These are phyloP conservation scores for Magallana ariakensis DNA, from an alignment of 1,140 invertebrate species.

Conservation along the genomic window DNA sequence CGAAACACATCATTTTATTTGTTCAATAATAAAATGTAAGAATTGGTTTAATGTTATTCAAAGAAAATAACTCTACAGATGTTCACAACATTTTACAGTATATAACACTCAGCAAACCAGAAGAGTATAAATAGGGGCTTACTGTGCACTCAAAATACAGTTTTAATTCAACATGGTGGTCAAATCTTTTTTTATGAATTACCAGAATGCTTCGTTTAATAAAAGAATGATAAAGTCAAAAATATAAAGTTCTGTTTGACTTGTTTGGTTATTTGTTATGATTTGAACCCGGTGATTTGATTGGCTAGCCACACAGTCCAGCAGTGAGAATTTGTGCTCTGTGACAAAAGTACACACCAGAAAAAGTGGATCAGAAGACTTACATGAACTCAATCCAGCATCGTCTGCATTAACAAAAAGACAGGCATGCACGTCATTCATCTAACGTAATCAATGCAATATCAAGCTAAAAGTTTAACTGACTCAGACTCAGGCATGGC, in stretches of 20 bases:
- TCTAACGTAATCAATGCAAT: constrained; percentile 15
- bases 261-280: background rate
- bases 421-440: constrained; percentile 39
- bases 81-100: no score
- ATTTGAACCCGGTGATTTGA: background rate
- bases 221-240: no score
- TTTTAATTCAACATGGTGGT: no score
- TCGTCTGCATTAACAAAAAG: constrained; percentile 72
- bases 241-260: background rate
- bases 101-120: no score
- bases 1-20: no score
- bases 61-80: no score
- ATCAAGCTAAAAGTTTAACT: background rate
- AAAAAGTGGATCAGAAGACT: constrained; percentile 59
- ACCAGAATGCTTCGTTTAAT: no score
- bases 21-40: no score
- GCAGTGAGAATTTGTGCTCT: constrained; percentile 21
- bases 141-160: no score
- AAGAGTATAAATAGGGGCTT: no score
- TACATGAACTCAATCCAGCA: constrained; percentile 75
- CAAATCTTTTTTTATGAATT: no score
- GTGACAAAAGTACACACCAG: background rate
- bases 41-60: no score
- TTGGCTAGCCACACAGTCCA: background rate
- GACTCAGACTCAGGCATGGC: background rate